Base-by-base conservation (phyloP, 2,888 invertebrate genomes). In the Petrophora chlorosata region DNA sequence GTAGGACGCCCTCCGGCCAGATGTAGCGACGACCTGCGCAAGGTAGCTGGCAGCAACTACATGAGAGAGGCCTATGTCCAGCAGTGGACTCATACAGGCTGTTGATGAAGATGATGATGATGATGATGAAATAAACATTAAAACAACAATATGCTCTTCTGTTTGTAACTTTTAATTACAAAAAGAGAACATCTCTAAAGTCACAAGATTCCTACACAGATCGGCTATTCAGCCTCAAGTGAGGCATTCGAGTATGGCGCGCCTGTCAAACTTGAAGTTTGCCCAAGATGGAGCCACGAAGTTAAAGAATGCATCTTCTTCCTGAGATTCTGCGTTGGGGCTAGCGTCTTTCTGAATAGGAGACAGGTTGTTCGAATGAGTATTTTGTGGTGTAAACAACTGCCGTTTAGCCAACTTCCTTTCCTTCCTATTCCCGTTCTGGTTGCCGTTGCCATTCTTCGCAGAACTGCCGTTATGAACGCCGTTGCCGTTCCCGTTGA, bases 201-300 rank as follows among this genome's bases (percentile, higher is more conserved):
- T 54, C 52, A 53, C 44, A 44, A 17, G 15, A 33, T 36, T 39
- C 35, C 43, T 16, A 35, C 36, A 22, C 12, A 26, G 29, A 38
- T 32, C 14, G 2, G 22, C 17, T n/a, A 14, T 7, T 4, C 3
- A 10, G 2, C 0, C 16, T 88, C 82, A 87, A 69, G 82, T 83
- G n/a, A 88, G 73, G 50, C 85, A 84, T 10, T 88, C 85, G 1
- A 88, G 64, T 22, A 94, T 92, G 9, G 92, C 92, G 49, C 87
- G 88, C 55, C 81, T 85, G 65, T 94, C 92, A 65, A 93, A 93
- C 73, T 92, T 93, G 68, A 94, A 94, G 76, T 93, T 92, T 3
- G 91, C 84, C 94, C 94, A 94, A 2, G 93, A 92, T 0, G 92
- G 92, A 5, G 93, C 92, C 48, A 86, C 84, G 59, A 92, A 93